A percentile compares a stretch with the other conserved stretches of the same genome.
Conservation (phyloP, 2,888 invertebrate genomes). For the Campopleginae sp. region DNA sequence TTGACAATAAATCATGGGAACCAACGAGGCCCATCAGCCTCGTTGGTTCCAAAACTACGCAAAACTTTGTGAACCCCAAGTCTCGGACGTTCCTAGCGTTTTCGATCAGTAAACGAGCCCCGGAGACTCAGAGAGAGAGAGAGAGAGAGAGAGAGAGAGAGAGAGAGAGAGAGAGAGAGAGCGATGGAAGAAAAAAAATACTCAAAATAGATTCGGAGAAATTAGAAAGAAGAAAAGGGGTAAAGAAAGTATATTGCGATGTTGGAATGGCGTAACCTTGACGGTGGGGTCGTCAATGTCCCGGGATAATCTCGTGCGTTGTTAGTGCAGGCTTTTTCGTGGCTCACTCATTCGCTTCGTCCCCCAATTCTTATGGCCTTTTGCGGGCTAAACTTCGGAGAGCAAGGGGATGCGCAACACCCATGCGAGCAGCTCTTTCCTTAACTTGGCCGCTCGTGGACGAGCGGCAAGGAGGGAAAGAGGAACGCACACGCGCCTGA, state of each 20-base stretch:
- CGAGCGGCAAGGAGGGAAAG: constrained; percentile 64
- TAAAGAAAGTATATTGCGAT: constrained; percentile 21
- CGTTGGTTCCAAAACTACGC: background rate
- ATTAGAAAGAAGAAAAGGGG: constrained; percentile 16
- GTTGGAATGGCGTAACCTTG: constrained; percentile 51
- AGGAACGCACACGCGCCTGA: constrained; percentile 73
- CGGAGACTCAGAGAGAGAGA: background rate
- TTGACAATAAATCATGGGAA: background rate
- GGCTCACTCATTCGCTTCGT: constrained; percentile 5
- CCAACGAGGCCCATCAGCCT: background rate
- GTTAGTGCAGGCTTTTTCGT: constrained; percentile 62
- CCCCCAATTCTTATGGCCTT: constrained; percentile 34
- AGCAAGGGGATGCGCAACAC: constrained; percentile 51
- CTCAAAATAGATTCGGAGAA: constrained; percentile 6
- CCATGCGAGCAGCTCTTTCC: constrained; percentile 55
- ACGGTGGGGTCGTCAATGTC: constrained; percentile 34
- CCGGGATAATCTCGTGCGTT: constrained; percentile 56
- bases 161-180: background rate
- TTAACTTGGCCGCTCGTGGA: constrained; percentile 12
- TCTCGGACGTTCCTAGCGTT: background rate
- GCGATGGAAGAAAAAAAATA: background rate
- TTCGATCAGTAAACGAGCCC: background rate
- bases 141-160: background rate
- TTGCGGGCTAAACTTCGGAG: constrained; percentile 5
- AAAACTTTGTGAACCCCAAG: background rate